Percentiles rank a stretch among this genome's conserved stretches.
These are phyloP conservation scores for Rafetus swinhoei DNA, from an alignment of 2,113 vertebrate genomes.

Conservation along the genomic window DNA sequence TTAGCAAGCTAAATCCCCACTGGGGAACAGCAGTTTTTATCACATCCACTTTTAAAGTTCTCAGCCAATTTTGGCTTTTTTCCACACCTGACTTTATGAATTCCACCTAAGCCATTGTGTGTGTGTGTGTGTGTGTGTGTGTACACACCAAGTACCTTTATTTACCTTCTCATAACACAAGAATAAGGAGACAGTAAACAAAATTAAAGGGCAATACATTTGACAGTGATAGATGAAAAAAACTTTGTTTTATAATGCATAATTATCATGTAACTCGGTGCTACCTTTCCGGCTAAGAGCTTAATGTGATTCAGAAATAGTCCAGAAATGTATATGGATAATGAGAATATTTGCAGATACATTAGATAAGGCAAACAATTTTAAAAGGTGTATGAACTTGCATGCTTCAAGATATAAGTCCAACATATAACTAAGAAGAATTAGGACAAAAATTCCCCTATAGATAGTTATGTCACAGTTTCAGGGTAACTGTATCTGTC, in stretches of 20 bases:
- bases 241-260: neutral
- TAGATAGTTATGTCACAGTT: neutral
- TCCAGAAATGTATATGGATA: neutral
- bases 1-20: neutral
- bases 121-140: neutral
- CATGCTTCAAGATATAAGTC: neutral
- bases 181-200: neutral
- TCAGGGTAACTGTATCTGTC: neutral
- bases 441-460: neutral
- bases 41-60: neutral
- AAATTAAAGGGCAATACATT: neutral
- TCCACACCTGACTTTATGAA: neutral
- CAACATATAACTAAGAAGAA: fast-evolving
- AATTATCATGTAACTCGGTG: neutral
- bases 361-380: neutral
- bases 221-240: neutral
- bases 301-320: neutral
- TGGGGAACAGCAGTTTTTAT: neutral
- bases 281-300: neutral
- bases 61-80: neutral
- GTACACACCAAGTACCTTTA: neutral
- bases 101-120: neutral
- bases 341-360: neutral
- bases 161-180: neutral
- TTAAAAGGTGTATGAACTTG: neutral